phyloP scores from a whole-genome alignment of 2,113 vertebrate genomes.

The Platichthys flesus region DNA sequence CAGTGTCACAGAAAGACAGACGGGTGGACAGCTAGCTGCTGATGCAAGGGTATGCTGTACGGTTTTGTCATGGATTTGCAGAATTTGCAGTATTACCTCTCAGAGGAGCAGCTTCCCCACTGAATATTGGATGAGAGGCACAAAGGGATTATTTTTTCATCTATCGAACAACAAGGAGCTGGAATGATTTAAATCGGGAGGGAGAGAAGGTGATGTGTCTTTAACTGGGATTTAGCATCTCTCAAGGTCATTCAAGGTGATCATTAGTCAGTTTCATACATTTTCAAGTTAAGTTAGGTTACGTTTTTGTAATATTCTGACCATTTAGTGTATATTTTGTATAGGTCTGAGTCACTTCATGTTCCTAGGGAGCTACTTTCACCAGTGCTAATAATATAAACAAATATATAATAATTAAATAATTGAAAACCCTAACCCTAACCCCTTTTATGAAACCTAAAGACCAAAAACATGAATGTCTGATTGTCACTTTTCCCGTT shows the following conservation, averaged over 20 bases:
- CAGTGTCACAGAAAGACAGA: conserved; percentile 18
- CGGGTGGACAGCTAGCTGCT: conserved; percentile 25
- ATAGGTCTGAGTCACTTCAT: not conserved
- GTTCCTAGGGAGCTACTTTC: not conserved
- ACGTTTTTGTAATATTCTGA: not conserved
- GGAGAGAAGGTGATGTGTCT: conserved; percentile 21
- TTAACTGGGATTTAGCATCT: conserved; percentile 12
- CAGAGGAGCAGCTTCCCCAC: conserved; percentile 53
- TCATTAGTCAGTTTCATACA: not conserved
- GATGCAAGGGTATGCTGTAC: conserved; percentile 43
- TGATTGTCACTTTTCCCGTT: too few relatives aligned
- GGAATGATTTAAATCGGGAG: conserved; percentile 40
- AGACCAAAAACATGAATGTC: too few relatives aligned
- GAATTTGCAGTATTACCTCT: conserved; percentile 69
- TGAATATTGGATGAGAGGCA: conserved; percentile 66
- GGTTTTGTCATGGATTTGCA: conserved; percentile 64
- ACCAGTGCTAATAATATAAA: too few relatives aligned
- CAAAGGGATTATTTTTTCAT: conserved; percentile 46
- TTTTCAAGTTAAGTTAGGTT: not conserved
- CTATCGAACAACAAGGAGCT: conserved; percentile 39
- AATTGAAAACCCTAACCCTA: too few relatives aligned
- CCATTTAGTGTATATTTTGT: not conserved
- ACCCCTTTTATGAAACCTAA: too few relatives aligned
- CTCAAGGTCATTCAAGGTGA: conserved; percentile 36
- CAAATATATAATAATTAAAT: too few relatives aligned